Base-by-base conservation (phyloP, 2,797 vertebrate genomes). In the Cirrhinus molitorella region DNA sequence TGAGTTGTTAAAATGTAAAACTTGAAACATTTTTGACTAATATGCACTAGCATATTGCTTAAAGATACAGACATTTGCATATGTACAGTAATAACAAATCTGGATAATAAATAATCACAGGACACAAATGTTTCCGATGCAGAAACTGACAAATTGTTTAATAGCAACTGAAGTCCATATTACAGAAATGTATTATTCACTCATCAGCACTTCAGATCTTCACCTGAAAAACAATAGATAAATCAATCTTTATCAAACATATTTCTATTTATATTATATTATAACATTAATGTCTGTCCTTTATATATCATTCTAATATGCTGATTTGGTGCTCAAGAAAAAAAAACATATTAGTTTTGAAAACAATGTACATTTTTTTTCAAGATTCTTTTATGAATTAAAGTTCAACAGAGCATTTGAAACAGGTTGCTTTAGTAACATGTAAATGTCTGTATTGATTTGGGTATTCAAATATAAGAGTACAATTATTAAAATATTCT, bases 211-310 rank as follows among this genome's bases (percentile, higher is more conserved):
- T 53, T 67, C 21, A 53, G 76, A 49, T 66, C 19, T 65, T 49
- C 17, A 9, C 9, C 76, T 78, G 59, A 49, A 78, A 78, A 65
- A 49, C 55, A 76, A 76, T 5, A 76, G 8, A 19, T 55, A 21
- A n/a, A n/a, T 61, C 7, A 25, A 25, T 2, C 9, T 45, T 57
- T 74, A n/a, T 34, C 0, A 40, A n/a, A 37, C 23, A 53, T 17
- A 45, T 5, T 23, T 2, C 10, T 57, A 57, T 3, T 2, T 23
- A 59, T 59, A 57, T 23, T 8, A 23, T 23, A 13, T 12, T 59
- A 13, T 25, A 13, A 61, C 23, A 61, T n/a, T 55, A 4, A 59
- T 59, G 25, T 3, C 13, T 28, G 23, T 61, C 14, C 23, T 61
- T 25, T 61, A 61, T n/a, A 61, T 2, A 66, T 66, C 17, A 66